Evolutionary conservation across 1,140 invertebrate genomes (phyloP).

Genomic region (Nephila pilipes): DNA sequence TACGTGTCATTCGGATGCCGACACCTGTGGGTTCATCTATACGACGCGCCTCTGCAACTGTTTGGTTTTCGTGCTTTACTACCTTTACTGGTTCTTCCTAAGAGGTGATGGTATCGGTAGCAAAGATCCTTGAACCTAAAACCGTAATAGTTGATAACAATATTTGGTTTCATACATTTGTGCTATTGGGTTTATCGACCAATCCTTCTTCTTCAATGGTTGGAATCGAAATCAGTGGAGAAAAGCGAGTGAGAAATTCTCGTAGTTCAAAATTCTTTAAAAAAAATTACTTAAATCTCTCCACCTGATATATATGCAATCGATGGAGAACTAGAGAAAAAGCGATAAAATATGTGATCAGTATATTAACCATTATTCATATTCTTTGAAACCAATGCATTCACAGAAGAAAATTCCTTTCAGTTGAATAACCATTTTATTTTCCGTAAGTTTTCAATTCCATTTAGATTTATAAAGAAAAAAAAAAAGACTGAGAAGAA

Average conservation of each 20-base stretch:
- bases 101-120: not conserved
- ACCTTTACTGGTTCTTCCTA: not conserved
- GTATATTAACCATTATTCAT: not conserved
- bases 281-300: not conserved
- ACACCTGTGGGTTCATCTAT: slow-evolving; percentile 4
- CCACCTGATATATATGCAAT: not conserved
- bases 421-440: not conserved
- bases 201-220: no score
- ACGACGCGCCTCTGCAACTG: not conserved
- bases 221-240: not conserved
- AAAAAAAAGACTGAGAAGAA: not conserved
- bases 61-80: not conserved
- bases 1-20: slow-evolving; percentile 8
- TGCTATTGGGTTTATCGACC: no score
- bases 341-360: not conserved
- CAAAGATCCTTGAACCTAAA: not conserved
- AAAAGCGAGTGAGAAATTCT: not conserved
- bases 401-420: not conserved
- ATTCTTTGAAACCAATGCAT: not conserved
- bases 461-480: not conserved
- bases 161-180: no score
- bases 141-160: not conserved
- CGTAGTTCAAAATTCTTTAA: not conserved
- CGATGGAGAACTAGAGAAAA: not conserved
- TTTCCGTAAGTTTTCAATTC: not conserved